Conservation (phyloP, 2,113 vertebrate species). For the Aegotheles bennettii region DNA sequence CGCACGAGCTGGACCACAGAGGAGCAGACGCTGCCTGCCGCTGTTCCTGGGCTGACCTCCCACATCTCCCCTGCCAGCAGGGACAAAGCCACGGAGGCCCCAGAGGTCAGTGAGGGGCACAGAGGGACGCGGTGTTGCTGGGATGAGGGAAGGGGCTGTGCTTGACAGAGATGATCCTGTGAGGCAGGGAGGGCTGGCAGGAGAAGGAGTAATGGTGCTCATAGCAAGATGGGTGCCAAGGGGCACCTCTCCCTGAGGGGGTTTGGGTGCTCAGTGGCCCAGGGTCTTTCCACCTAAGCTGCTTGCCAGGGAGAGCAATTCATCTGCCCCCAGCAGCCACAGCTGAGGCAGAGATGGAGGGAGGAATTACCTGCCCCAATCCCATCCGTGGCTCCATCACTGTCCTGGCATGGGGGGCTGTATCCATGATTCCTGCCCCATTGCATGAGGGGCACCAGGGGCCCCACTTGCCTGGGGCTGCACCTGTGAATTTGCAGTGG, state of each 20-base stretch:
- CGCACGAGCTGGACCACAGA: conserved; percentile 72
- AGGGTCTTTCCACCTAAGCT: neutral
- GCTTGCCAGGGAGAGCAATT: neutral
- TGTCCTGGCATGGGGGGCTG: neutral
- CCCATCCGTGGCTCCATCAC: neutral
- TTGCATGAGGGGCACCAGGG: neutral
- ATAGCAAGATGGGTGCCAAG: neutral
- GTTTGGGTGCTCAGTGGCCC: neutral
- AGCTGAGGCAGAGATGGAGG: neutral
- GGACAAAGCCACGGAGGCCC: conserved; percentile 59
- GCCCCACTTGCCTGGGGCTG: neutral
- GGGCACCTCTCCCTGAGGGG: neutral
- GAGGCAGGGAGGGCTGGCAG: neutral
- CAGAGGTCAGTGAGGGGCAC: neutral
- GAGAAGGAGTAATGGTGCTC: neutral
- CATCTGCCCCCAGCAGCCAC: neutral
- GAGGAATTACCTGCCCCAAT: neutral
- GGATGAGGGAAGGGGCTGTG: neutral
- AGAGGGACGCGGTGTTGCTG: rapidly evolving
- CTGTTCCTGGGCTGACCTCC: conserved; percentile 75
- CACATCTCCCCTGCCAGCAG: conserved; percentile 73
- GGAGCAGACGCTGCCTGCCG: conserved; percentile 63
- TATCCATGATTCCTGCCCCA: neutral
- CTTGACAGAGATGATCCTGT: neutral
- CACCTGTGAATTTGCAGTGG: neutral